Base-by-base conservation (phyloP, 2,888 invertebrate genomes). In the Leistus spinibarbis region DNA sequence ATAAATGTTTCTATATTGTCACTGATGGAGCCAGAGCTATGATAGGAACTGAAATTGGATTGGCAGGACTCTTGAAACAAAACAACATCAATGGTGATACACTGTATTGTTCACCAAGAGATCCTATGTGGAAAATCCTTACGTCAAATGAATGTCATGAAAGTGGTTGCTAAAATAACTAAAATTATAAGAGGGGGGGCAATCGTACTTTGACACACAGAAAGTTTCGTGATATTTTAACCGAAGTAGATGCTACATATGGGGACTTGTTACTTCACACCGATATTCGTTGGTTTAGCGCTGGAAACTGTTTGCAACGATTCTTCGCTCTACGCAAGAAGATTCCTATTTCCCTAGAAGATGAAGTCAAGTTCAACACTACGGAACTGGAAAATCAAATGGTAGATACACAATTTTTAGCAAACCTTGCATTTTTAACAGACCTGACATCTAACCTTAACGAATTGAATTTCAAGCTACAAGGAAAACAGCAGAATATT, bases 321-420 rank as follows among this genome's bases (percentile, higher is more conserved):
- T 76, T 73, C 71, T 76, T 75, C 23, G 53, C 63, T 54, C 63
- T 73, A 24, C 57, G 74, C 56, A 73, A 76, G 54, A 70, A 77
- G 56, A 76, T 78, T 78, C 63, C 65, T 72, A 54, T 77, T 73
- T 75, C 67, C 67, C 74, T 76, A 54, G 76, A 71, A 77, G 57
- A 77, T 76, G 75, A 76, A 72, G 73, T 62, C 63, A 69, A 76
- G 70, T 77, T 72, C 76, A 53, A 78, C 72, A 77, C 68, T 77
- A 70, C 65, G 60, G 72, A 74, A 77, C 71, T 72, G 40, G 69
- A 77, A 76, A 77, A 77, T 78, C 57, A 76, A 74, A 78, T 77
- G 27, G 76, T 70, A 76, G 72, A 77, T 76, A 68, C 76, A 64
- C 20, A 78, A 77, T 72, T 78, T 78, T 54, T 78, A 76, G 54